phyloP scores from a whole-genome alignment of 2,797 vertebrate species.

The Heteromormyrus szaboi region DNA sequence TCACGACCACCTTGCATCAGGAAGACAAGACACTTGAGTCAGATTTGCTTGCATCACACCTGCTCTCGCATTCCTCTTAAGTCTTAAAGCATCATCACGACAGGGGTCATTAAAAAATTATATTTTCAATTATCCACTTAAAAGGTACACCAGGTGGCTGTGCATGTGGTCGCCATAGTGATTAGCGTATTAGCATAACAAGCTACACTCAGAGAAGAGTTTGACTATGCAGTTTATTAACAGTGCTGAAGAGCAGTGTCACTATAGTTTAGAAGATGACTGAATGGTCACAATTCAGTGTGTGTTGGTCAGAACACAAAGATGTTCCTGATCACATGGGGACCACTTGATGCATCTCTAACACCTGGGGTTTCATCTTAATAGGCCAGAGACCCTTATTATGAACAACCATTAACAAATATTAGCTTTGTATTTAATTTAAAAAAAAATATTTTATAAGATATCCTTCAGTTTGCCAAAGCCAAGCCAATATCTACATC shows the following conservation, averaged over 20 bases:
- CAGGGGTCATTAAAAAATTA: not conserved
- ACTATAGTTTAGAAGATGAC: not conserved
- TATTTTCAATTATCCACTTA: not conserved
- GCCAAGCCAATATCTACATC: not conserved
- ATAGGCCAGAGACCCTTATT: not conserved
- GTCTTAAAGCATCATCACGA: not conserved
- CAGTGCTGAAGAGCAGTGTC: not conserved
- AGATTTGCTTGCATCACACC: not conserved
- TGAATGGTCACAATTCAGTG: not conserved
- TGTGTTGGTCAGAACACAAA: not conserved
- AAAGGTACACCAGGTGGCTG: not conserved
- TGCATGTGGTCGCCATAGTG: not conserved
- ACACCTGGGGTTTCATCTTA: not conserved
- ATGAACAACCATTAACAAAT: not conserved
- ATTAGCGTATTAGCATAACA: not conserved
- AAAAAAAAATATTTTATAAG: not conserved
- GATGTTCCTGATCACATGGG: not conserved
- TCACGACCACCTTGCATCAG: constrained; percentile 82
- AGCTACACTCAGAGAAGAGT: not conserved
- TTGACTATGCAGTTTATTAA: not conserved
- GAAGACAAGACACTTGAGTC: constrained; percentile 13
- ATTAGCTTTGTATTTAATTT: not conserved
- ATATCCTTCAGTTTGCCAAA: not conserved
- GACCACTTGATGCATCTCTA: not conserved
- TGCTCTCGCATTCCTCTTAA: not conserved